Evolutionary conservation across 2,797 vertebrate species (phyloP).

Genomic region (Steatocranus sp.): DNA sequence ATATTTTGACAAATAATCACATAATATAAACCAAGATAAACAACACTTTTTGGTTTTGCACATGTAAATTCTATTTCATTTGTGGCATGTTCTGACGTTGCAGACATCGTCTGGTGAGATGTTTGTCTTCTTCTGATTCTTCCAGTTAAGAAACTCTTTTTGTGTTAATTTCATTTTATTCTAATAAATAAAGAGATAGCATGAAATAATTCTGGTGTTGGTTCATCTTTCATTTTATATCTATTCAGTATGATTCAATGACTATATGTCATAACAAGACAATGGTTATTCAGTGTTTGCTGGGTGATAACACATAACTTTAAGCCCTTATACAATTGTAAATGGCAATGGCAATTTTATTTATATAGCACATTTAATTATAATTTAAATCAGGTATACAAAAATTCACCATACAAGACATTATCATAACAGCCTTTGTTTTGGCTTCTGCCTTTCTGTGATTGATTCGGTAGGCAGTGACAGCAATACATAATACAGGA

Average conservation of each 20-base stretch:
- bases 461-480: background rate
- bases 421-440: background rate
- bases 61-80: background rate
- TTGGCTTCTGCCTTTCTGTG: background rate
- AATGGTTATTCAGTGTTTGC: fast-evolving
- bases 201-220: background rate
- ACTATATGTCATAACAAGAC: background rate
- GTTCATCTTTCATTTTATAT: background rate
- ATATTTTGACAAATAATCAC: background rate
- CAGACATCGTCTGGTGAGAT: background rate
- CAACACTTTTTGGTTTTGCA: background rate
- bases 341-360: background rate
- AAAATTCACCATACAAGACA: background rate
- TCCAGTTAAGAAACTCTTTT: background rate
- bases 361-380: background rate
- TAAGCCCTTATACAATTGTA: background rate
- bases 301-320: background rate
- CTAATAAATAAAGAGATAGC: background rate
- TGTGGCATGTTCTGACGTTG: background rate
- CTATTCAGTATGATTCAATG: background rate
- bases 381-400: background rate
- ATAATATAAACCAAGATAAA: background rate
- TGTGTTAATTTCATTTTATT: background rate
- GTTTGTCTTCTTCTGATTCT: background rate
- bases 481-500: background rate